Evolutionary conservation across 2,797 vertebrate genomes (phyloP), one percentile per base, ranked within the genome.

Genomic region (Sebastes melanostomus): DNA sequence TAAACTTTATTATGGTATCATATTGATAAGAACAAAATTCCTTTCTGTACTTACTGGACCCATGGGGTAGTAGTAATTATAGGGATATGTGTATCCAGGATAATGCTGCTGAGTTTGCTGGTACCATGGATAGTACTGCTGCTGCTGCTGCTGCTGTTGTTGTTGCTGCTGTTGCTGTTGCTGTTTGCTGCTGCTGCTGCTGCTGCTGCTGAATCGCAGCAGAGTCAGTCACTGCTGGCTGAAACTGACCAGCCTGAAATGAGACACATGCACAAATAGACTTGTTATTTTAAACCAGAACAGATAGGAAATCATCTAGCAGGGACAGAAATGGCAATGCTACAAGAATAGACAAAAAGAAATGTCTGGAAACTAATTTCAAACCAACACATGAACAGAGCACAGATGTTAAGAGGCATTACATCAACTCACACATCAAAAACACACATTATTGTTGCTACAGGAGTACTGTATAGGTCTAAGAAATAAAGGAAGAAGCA

Each of bases 41-140:
- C 0, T 59, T 38, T 72, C 1, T 69, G 54, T 68, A 94, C 94
- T 93, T 88, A 95, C 95, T 65, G 93, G 90, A 67, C 71, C 67
- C 93, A 97, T 91, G 16, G 77, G 89, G 71, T 97, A 97, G 86
- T 97, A 98, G 85, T 97, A 97, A 84, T 95, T 95, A 82, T 98
- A 98, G 0, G 96, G 95, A 56, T 98, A 98, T 11, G 95, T 60
- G 25, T 98, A 98, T 79, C 92, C 95, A 87, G 94, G 95, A 90
- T 98, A 98, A 67, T 96, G 96, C 80, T 96, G 95, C 75, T 94
- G 94, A 78, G 93, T 92, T 82, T 95, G 97, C 75, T 96, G 96
- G 92, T 97, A 97, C 95, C 96, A 97, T 42, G 96, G 96, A 84
- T 97, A 97, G 87, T 96, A 96, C 72, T 96, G 95, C 36, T 95